Evolutionary conservation across 1,140 invertebrate species (phyloP).

Genomic region (Ceratosolen fusciceps): DNA sequence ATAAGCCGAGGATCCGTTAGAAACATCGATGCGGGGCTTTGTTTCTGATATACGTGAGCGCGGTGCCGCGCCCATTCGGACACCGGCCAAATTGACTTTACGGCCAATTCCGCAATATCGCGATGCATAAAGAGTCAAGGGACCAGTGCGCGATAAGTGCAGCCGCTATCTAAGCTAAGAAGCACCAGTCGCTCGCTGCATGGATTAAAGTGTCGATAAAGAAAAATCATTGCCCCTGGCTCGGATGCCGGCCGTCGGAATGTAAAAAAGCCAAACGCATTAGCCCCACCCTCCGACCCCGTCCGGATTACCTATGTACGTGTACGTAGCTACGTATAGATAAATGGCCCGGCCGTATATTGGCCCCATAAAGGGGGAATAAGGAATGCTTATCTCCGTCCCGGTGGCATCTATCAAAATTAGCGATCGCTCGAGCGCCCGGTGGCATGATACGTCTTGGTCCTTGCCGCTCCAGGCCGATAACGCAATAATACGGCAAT

Average conservation of each 20-base stretch:
- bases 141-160: neutral
- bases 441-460: neutral
- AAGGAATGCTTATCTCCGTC: neutral
- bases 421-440: conserved; percentile 18
- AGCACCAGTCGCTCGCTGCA: neutral
- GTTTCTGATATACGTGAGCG: too few relatives aligned
- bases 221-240: too few relatives aligned
- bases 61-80: neutral
- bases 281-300: too few relatives aligned
- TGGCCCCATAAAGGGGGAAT: neutral
- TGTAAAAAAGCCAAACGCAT: conserved; percentile 6
- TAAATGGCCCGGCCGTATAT: neutral
- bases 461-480: conserved; percentile 4
- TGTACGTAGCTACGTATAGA: neutral
- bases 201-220: too few relatives aligned
- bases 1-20: too few relatives aligned
- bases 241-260: neutral
- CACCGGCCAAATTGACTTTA: neutral
- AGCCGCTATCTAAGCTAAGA: neutral
- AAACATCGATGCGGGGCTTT: too few relatives aligned
- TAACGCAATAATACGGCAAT: conserved; percentile 15
- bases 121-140: neutral
- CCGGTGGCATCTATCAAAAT: conserved; percentile 21
- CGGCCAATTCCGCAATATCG: neutral
- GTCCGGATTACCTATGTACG: too few relatives aligned